phyloP scores from a whole-genome alignment of 2,797 vertebrate species.

The Sebastes taczanowskii region DNA sequence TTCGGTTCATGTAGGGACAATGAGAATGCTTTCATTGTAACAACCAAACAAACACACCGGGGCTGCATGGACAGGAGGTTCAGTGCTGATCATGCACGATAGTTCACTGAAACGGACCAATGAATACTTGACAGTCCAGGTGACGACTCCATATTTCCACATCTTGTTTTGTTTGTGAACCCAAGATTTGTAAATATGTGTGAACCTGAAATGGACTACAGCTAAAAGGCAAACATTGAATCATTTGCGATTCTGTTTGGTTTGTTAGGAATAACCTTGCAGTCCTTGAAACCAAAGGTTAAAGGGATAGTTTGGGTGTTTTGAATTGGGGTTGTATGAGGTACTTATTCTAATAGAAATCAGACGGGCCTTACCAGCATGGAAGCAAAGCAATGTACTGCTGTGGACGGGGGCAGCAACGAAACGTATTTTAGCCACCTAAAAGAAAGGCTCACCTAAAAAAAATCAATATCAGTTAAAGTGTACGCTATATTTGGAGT shows the following conservation, averaged over 20 bases:
- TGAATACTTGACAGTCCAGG: neutral
- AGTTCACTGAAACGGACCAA: neutral
- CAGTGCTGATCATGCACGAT: neutral
- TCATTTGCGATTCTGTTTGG: neutral
- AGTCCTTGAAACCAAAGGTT: neutral
- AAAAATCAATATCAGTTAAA: too few species aligned
- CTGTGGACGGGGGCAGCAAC: too few species aligned
- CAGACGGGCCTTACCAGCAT: too few species aligned
- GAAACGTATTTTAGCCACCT: accelerated
- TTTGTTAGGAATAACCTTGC: neutral
- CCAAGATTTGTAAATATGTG: neutral
- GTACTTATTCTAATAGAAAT: too few species aligned
- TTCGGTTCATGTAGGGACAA: neutral
- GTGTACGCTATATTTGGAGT: too few species aligned
- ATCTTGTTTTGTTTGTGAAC: neutral
- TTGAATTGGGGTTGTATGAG: too few species aligned
- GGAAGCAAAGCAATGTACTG: too few species aligned
- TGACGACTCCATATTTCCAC: neutral
- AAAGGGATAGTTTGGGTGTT: too few species aligned
- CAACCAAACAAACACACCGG: neutral
- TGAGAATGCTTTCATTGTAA: neutral
- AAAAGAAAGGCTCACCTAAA: too few species aligned
- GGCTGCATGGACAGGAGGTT: neutral
- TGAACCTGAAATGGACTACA: neutral
- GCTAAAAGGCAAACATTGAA: neutral